Evolutionary conservation across 2,888 invertebrate genomes (phyloP), one percentile per base, ranked within the genome.

Genomic region (Clanis bilineata): DNA sequence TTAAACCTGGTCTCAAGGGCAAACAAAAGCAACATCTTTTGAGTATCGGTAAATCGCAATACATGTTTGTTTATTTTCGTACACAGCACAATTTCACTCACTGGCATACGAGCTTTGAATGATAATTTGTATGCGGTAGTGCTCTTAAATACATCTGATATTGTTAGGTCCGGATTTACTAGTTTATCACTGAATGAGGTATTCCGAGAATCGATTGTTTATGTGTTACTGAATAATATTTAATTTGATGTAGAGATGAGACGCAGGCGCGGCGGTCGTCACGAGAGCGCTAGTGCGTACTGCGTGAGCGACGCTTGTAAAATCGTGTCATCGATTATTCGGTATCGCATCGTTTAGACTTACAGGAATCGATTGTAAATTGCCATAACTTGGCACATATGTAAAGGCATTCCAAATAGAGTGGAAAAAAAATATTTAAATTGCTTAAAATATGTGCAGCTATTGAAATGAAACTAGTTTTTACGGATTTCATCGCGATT

Each of bases 1-100:
- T 23, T 22, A 60, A 43, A 4, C 59, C 56, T 0, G 23, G 23
- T 6, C 44, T 45, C 15, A 60, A 38, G 12, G 55, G 59, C 10
- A 59, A 55, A 55, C 55, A 59, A 32, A 28, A 59, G 39, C 59
- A 59, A 28, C 59, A 59, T 43, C 55, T 59, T 22, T 55, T 41
- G 23, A 59, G 41, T 25, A 39, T 15, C 9, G 59, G 59, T n/a
- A 59, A n/a, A 25, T 59, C 59, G 41, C 41, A 59, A 32, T 54
- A 43, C 59, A 59, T 59, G 47, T 22, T 62, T 36, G 32, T 51
- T 51, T 51, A 51, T 51, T 51, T 44, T 10, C 22, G 18, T 32
- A 9, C 51, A 7, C 28, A n/a, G n/a, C n/a, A 47, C 47, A 47
- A 15, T 25, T 51, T 32, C 18, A 51, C 51, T 22, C 44, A 41